Evolutionary conservation across 2,888 invertebrate genomes (phyloP).

Genomic region (Lasioglossum villosulum): DNA sequence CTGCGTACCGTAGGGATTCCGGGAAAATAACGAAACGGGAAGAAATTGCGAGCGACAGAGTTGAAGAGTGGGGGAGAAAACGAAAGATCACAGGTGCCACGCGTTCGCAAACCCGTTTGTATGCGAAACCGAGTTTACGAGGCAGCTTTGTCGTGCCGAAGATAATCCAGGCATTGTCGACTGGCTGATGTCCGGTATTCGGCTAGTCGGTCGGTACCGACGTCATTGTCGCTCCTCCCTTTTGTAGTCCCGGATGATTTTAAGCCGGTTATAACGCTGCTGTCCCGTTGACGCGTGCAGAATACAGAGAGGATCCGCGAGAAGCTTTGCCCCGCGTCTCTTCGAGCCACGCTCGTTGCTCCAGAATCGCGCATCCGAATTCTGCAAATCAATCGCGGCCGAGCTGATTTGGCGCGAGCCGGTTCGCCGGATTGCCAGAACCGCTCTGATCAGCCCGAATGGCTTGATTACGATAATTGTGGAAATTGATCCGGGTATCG

Average conservation of each 20-base stretch:
- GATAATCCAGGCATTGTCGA: conserved; percentile 76
- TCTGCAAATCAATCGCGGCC: conserved; percentile 30
- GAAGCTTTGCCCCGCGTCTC: conserved; percentile 13
- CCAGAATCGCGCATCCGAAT: conserved; percentile 40
- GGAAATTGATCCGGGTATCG: not conserved
- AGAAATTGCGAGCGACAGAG: not conserved
- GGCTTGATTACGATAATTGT: not conserved
- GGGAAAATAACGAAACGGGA: not conserved
- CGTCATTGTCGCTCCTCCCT: conserved; percentile 66
- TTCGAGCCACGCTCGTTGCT: conserved; percentile 13
- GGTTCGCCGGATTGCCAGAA: not conserved
- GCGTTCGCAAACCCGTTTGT: not conserved
- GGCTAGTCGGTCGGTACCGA: conserved; percentile 48
- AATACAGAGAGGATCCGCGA: conserved; percentile 50
- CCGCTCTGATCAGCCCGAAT: too few species aligned
- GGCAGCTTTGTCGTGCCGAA: conserved; percentile 69
- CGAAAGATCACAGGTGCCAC: conserved; percentile 8
- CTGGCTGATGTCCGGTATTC: conserved; percentile 65
- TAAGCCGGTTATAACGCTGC: conserved; percentile 68
- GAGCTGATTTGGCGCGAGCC: not conserved
- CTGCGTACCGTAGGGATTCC: too few species aligned
- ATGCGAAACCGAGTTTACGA: conserved; percentile 64
- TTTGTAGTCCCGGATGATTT: conserved; percentile 70
- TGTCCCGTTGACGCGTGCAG: conserved; percentile 50
- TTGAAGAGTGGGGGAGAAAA: not conserved